Evolutionary conservation across 37 sponge, comb jelly and placozoan genomes (phyloP), one percentile per base, ranked within the genome.

Genomic region (Amphimedon queenslandica): DNA sequence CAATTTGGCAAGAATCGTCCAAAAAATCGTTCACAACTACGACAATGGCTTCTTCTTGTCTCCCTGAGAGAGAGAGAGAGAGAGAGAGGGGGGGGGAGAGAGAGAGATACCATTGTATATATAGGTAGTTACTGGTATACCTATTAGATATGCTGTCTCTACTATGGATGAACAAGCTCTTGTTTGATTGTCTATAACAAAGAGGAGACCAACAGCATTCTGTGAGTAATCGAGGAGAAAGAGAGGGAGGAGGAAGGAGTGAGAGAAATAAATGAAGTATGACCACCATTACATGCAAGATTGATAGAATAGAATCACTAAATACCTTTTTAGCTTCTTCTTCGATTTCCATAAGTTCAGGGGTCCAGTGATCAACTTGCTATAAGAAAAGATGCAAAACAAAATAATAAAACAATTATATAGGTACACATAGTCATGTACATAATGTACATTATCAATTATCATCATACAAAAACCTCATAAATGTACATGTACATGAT

Each of bases 311-410:
- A 5, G 16, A 53, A 23, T 72, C 16, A 8, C 37, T 24, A 16
- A 6, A 18, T 10, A 65, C 83, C 75, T 77, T 39, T 67, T 95
- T 95, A 41, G 96, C 96, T 37, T 78, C 63, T 69, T 88, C 92
- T 60, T 95, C 96, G 0, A 92, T 43, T 67, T 92, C 88, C 11
- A 95, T 88, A 43, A 95, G 77, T 43, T 86, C 96, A 30, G 88
- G 89, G 28, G 40, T 81, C 96, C 96, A 95, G 27, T 88, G 74
- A 21, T 95, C 96, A n/a, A 92, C 92, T 85, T 95, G 96, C 74
- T 85, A 60, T 6, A n/a, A 60, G 5, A n/a, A 25, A 60, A 11
- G 5, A 11, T 6, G 21, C 28, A 25, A 60, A 5, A n/a, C 61
- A 60, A n/a, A 11, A 60, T 25, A 6, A 60, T 6, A 60, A 5